phyloP scores from a whole-genome alignment of 2,797 vertebrate species.

The Erithacus rubecula region DNA sequence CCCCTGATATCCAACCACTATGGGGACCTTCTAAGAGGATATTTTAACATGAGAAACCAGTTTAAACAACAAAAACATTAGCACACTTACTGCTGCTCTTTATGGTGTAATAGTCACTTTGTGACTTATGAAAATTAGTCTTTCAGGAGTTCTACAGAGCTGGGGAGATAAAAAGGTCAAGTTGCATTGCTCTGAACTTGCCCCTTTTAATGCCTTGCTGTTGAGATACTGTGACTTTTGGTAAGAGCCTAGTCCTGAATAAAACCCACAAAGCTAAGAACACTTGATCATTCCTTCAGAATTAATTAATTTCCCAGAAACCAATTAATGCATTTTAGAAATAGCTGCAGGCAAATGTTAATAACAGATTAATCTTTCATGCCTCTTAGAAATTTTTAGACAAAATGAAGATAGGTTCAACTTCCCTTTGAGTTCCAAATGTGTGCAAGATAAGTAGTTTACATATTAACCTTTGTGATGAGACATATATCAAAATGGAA shows the following conservation, averaged over 20 bases:
- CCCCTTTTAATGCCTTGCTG: background rate
- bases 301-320: constrained; percentile 64
- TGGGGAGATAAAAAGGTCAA: constrained; percentile 28
- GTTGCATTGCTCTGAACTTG: background rate
- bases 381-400: constrained; percentile 31
- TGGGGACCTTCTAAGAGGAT: background rate
- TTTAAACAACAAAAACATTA: constrained; percentile 13
- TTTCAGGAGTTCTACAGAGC: background rate
- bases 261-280: constrained; percentile 35
- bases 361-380: constrained; percentile 51
- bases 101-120: background rate
- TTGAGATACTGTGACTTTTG: constrained; percentile 8
- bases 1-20: background rate
- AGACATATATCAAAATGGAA: background rate
- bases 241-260: background rate
- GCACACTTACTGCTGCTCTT: background rate
- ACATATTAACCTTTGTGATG: background rate
- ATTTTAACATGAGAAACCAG: background rate
- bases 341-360: constrained; percentile 55
- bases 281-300: constrained; percentile 37
- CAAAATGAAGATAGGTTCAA: constrained; percentile 16
- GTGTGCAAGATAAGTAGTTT: background rate
- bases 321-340: constrained; percentile 43
- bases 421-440: constrained; percentile 3
- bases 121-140: background rate